Evolutionary conservation across 2,888 invertebrate genomes (phyloP).

Genomic region (Drosophila percnosoma): DNA sequence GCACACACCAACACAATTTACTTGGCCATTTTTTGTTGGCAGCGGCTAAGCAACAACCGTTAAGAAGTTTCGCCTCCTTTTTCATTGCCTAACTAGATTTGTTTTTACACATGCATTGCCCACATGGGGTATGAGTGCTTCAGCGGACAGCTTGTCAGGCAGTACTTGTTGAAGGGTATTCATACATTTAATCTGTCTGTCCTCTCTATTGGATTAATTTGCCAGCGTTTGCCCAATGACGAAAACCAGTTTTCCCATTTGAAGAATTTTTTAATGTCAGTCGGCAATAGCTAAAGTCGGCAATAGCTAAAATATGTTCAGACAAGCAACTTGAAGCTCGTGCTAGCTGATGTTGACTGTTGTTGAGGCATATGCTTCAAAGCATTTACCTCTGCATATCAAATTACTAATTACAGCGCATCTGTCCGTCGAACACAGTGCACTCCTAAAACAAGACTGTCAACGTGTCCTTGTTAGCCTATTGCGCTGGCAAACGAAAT

Average conservation of each 20-base stretch:
- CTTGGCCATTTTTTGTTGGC: constrained; percentile 50
- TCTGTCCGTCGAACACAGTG: neutral
- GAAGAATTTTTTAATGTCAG: too few relatives aligned
- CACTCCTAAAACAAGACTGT: neutral
- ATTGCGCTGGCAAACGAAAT: constrained; percentile 56
- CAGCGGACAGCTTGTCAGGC: constrained; percentile 14
- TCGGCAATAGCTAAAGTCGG: too few relatives aligned
- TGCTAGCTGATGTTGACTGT: neutral
- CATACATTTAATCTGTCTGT: neutral
- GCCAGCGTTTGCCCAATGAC: neutral
- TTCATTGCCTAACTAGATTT: constrained; percentile 73
- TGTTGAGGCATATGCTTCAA: too few relatives aligned
- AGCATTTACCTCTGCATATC: neutral
- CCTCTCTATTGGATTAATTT: neutral
- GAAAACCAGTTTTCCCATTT: too few relatives aligned
- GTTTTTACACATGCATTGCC: constrained; percentile 45
- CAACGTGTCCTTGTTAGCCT: constrained; percentile 39
- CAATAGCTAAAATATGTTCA: too few relatives aligned
- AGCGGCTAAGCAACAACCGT: constrained; percentile 55
- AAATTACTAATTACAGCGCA: constrained; percentile 1
- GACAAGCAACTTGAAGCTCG: neutral
- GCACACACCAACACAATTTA: constrained; percentile 55
- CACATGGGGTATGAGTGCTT: constrained; percentile 20
- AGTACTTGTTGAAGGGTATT: neutral
- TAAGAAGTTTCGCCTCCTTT: constrained; percentile 74